phyloP scores from a whole-genome alignment of 2,113 vertebrate genomes.

The Pristiophorus japonicus region DNA sequence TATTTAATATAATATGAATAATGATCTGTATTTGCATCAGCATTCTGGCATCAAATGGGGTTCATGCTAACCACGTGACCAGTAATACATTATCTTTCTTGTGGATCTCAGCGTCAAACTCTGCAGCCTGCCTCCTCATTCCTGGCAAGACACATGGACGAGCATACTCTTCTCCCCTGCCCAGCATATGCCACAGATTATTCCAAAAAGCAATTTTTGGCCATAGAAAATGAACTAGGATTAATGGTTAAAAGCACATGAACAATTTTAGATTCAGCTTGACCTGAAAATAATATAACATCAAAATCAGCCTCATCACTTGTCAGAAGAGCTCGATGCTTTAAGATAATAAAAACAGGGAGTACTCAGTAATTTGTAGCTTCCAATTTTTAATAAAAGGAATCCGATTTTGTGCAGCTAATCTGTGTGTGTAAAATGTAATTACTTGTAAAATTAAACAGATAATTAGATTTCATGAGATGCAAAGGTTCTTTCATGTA shows the following conservation, averaged over 20 bases:
- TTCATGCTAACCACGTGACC: neutral
- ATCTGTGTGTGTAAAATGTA: too few relatives aligned
- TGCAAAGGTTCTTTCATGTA: too few relatives aligned
- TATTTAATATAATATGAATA: neutral
- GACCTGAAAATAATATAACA: neutral
- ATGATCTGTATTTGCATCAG: neutral
- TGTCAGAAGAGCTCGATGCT: neutral
- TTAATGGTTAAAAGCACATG: neutral
- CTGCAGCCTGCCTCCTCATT: neutral
- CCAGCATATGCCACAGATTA: neutral
- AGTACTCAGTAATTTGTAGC: neutral
- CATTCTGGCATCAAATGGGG: neutral
- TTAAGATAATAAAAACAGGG: neutral
- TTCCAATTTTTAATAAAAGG: too few relatives aligned
- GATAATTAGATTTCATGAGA: neutral
- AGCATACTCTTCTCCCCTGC: neutral
- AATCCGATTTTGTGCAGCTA: too few relatives aligned
- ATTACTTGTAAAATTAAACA: too few relatives aligned
- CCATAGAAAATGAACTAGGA: neutral
- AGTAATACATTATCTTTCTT: neutral
- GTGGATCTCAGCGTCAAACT: neutral
- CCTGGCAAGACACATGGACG: neutral
- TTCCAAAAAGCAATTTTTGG: neutral
- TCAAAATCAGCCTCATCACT: neutral
- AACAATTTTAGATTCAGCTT: neutral